A percentile compares a stretch with the other conserved stretches of the same genome.
phyloP scores from a whole-genome alignment of 2,797 vertebrate species.

The Bradypodion ventrale region DNA sequence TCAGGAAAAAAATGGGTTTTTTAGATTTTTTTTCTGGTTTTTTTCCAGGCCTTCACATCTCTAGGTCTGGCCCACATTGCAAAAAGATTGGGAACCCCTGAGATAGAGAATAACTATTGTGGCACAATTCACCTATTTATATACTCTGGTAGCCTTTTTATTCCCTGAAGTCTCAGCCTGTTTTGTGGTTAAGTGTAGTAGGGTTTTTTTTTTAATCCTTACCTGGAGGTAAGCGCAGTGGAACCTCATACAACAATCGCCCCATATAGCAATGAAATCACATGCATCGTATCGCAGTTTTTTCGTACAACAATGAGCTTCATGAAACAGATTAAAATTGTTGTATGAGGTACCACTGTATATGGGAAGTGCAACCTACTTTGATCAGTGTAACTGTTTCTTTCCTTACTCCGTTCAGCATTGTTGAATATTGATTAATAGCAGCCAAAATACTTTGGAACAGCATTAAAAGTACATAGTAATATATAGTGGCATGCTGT shows the following conservation, averaged over 20 bases:
- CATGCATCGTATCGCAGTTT: no score
- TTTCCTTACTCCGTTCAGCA: not conserved
- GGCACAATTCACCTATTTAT: not conserved
- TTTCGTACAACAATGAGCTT: no score
- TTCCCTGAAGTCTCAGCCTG: not conserved
- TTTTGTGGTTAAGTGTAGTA: not conserved
- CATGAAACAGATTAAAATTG: no score
- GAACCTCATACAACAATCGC: no score
- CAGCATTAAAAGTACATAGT: not conserved
- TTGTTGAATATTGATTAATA: not conserved
- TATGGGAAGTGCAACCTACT: not conserved
- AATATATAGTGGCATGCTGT: not conserved
- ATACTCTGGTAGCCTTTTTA: not conserved
- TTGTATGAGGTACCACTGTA: no score
- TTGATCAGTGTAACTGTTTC: not conserved
- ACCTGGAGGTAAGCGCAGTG: not conserved
- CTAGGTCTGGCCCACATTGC: no score
- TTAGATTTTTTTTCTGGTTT: no score
- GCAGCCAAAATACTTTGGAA: not conserved
- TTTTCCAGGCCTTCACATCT: no score
- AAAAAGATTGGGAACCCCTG: no score
- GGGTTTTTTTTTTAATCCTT: not conserved
- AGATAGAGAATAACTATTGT: not conserved
- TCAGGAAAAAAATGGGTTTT: no score
- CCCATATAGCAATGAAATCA: no score